Base-by-base conservation (phyloP, 1,140 invertebrate species). In the Halyomorpha halys region DNA sequence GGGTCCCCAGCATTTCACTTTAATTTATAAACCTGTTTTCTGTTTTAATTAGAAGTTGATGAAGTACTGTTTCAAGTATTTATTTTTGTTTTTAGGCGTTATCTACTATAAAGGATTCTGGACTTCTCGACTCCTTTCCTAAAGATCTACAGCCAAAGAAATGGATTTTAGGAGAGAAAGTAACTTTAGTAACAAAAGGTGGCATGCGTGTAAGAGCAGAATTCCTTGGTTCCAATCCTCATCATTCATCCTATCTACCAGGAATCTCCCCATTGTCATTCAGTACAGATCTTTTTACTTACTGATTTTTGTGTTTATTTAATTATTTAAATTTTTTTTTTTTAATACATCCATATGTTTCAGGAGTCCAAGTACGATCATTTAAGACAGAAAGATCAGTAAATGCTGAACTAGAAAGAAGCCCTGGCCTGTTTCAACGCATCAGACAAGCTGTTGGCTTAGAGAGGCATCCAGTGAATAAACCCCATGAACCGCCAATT, bases 321-420 rank as follows among this genome's bases (percentile, higher is more conserved):
- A 39, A 13, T 11, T 8, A 39, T 39, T 39, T n/a, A n/a, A n/a
- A n/a, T n/a, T n/a, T n/a, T n/a, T n/a, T n/a, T n/a, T n/a, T n/a
- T n/a, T 13, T 39, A 30, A 9, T 39, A 8, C 4, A 39, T 39
- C 5, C 11, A 39, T 39, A 11, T 45, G 18, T 61, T 63, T 9
- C 44, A 69, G 68, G 62, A 53, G 44, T 68, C 21, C 64, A 65
- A 47, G 64, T 67, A 44, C 59, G 69, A 56, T 39, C 51, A 15
- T 70, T 70, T 44, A 70, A 70, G 59, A 70, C 68, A 25, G 69
- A 69, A 13, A 45, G 69, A 27, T 66, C 39, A 61, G 51, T 70
- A n/a, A 18, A 59, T 11, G 65, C 69, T n/a, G 68, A 69, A 66
- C 27, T 60, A 3, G 19, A 47, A 30, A 49, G 67, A 8, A 68